Conservation (phyloP, 2,797 vertebrate genomes). For the Emydoidea blandingii region DNA sequence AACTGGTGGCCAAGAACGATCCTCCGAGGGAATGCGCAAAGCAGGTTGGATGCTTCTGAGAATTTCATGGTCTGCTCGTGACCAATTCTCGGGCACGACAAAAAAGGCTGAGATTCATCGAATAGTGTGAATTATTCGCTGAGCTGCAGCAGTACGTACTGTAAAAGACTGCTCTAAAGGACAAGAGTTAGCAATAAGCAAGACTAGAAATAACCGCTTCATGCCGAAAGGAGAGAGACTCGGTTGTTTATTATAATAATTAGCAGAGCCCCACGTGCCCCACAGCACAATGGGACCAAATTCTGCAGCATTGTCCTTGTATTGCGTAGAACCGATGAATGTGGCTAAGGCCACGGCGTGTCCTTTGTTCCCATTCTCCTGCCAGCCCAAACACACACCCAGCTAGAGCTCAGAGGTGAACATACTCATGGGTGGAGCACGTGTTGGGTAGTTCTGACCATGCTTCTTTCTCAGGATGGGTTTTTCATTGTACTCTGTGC, state of each 20-base stretch:
- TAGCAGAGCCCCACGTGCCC: rapidly evolving
- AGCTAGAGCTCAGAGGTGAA: rapidly evolving
- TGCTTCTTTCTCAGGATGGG: constrained; percentile 3
- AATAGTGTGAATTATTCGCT: too few species aligned
- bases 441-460: neutral
- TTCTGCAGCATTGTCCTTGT: neutral
- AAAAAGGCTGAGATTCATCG: too few species aligned
- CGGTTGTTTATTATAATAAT: neutral
- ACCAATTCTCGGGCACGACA: too few species aligned
- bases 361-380: rapidly evolving
- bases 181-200: neutral
- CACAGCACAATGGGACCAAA: neutral
- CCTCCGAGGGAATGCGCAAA: too few species aligned
- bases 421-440: rapidly evolving
- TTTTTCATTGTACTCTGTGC: neutral
- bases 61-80: too few species aligned
- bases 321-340: neutral
- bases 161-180: neutral
- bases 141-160: rapidly evolving
- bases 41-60: too few species aligned
- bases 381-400: neutral
- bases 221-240: neutral
- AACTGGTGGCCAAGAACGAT: too few species aligned
- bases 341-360: neutral
- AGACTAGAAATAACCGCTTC: neutral